These are phyloP conservation scores for Atta cephalotes DNA, from an alignment of 1,140 invertebrate genomes.

Conservation along the genomic window DNA sequence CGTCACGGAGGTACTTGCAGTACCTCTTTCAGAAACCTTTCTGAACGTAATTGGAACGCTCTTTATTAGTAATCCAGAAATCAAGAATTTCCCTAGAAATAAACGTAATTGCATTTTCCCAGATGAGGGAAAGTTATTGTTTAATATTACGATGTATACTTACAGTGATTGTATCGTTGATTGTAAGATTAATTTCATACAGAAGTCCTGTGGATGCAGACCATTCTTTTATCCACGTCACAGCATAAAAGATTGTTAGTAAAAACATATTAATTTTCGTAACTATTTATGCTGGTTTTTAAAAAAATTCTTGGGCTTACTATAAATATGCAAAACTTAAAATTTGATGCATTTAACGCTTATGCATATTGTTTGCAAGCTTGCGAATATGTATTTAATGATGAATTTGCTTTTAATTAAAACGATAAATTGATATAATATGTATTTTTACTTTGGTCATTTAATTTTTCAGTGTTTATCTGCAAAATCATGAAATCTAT, in stretches of 20 bases:
- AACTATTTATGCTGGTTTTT: background rate
- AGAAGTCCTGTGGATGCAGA: constrained; percentile 86
- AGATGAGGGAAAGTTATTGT: constrained; percentile 80
- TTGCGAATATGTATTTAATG: background rate
- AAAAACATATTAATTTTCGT: background rate
- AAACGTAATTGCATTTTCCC: constrained; percentile 87
- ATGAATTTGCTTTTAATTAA: background rate
- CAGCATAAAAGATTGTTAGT: constrained; percentile 37
- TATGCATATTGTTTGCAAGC: background rate
- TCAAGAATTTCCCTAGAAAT: constrained; percentile 64
- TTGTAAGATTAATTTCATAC: constrained; percentile 86
- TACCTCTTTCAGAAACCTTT: constrained; percentile 68
- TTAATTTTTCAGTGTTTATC: background rate
- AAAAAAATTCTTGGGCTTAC: background rate
- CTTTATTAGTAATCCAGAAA: constrained; percentile 67
- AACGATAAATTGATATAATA: background rate
- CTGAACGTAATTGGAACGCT: constrained; percentile 69
- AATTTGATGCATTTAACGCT: background rate
- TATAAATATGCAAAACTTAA: background rate
- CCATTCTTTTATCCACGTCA: constrained; percentile 83
- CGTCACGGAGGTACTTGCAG: constrained; percentile 75
- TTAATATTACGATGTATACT: constrained; percentile 82
- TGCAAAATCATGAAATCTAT: background rate
- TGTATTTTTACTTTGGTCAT: too few species aligned
- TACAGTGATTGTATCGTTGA: constrained; percentile 88